These are phyloP conservation scores for Anorthoa munda DNA, from an alignment of 2,888 invertebrate species.

Conservation along the genomic window DNA sequence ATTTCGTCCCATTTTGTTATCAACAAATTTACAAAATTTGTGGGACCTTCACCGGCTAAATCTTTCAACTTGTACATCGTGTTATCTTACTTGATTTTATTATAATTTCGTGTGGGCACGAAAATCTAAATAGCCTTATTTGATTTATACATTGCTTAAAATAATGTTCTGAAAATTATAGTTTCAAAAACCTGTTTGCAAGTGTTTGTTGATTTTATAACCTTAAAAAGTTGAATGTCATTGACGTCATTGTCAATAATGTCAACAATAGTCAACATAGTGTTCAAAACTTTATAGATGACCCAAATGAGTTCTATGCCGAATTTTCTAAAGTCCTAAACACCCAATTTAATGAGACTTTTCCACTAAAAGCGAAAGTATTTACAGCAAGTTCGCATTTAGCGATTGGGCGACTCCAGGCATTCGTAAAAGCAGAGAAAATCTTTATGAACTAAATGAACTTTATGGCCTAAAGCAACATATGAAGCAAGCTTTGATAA, in stretches of 20 bases:
- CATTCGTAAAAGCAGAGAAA: too few relatives aligned
- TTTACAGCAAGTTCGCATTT: too few relatives aligned
- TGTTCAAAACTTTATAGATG: too few relatives aligned
- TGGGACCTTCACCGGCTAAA: slow-evolving; percentile 37
- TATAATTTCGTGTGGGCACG: background rate
- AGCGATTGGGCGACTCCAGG: too few relatives aligned
- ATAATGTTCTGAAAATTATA: background rate
- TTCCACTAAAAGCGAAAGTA: too few relatives aligned
- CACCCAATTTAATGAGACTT: too few relatives aligned
- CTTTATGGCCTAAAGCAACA: too few relatives aligned
- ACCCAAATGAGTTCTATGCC: too few relatives aligned
- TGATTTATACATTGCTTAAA: too few relatives aligned
- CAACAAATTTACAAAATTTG: slow-evolving; percentile 64
- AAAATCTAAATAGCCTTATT: background rate
- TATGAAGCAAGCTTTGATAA: too few relatives aligned
- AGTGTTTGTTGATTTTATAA: slow-evolving; percentile 9
- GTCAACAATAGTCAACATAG: slow-evolving; percentile 11
- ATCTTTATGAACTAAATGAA: too few relatives aligned
- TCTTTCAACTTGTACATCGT: slow-evolving; percentile 63
- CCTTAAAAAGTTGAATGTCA: background rate
- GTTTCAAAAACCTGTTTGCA: background rate
- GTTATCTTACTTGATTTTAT: background rate
- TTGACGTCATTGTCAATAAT: background rate
- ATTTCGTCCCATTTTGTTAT: slow-evolving; percentile 81
- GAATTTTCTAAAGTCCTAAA: too few relatives aligned